These are phyloP conservation scores for Perizoma flavofasciatum DNA, from an alignment of 2,888 invertebrate genomes.

Conservation along the genomic window DNA sequence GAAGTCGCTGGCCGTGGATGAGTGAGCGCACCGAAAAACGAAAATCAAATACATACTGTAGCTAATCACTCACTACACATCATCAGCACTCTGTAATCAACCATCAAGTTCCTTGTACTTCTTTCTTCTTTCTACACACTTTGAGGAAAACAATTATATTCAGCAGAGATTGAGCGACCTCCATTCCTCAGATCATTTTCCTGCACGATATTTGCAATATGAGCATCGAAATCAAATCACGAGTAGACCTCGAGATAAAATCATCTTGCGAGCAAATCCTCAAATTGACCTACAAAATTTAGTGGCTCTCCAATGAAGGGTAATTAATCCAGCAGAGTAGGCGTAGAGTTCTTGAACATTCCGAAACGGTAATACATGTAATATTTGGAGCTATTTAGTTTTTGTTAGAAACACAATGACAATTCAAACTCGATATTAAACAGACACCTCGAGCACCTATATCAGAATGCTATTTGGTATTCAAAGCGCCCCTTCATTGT, in stretches of 20 bases:
- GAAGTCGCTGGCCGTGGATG: too few relatives aligned
- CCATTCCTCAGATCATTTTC: background rate
- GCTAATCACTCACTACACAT: too few relatives aligned
- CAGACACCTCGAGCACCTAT: background rate
- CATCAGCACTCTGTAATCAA: too few relatives aligned
- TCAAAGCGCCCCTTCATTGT: too few relatives aligned
- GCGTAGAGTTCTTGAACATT: background rate
- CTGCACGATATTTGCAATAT: background rate
- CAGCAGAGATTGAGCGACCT: background rate
- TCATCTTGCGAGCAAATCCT: background rate
- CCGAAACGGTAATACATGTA: background rate
- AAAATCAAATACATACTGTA: too few relatives aligned
- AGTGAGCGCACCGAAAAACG: too few relatives aligned
- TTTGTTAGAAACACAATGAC: background rate
- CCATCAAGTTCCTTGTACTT: background rate
- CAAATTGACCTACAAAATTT: background rate
- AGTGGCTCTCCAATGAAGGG: background rate
- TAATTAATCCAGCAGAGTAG: constrained; percentile 2
- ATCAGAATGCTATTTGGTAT: background rate
- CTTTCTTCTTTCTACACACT: background rate
- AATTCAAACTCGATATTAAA: background rate
- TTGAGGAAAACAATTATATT: constrained; percentile 2
- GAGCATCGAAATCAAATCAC: too few relatives aligned
- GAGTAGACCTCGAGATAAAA: background rate
- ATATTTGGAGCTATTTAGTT: background rate